Conservation (phyloP, 1,140 invertebrate genomes). For the Euglossa dilemma region DNA sequence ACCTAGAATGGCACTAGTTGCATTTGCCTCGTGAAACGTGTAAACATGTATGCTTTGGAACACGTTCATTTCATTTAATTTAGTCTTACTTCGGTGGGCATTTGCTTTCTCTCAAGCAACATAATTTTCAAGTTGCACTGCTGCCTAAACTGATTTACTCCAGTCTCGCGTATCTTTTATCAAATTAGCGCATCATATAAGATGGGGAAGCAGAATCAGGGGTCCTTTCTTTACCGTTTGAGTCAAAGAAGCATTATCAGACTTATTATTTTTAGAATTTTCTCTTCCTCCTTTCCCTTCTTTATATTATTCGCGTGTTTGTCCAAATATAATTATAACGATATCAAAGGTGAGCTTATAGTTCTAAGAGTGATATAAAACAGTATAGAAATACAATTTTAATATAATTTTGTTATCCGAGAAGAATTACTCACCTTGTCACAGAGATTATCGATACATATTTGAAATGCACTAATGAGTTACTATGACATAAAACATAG, state of each 20-base stretch:
- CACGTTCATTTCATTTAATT: background rate
- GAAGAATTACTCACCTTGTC: too few relatives aligned
- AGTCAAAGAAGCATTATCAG: background rate
- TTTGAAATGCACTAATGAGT: too few relatives aligned
- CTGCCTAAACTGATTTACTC: conserved; percentile 72
- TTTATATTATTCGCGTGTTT: background rate
- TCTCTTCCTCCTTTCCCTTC: background rate
- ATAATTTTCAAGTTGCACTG: conserved; percentile 66
- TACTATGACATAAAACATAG: too few relatives aligned
- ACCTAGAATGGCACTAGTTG: too few relatives aligned
- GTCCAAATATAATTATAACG: too few relatives aligned
- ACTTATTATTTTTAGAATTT: background rate
- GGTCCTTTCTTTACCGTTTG: conserved; percentile 25
- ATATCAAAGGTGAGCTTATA: too few relatives aligned
- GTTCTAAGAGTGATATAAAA: too few relatives aligned
- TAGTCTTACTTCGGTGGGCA: background rate
- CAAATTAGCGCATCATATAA: conserved; percentile 65
- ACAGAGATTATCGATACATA: too few relatives aligned
- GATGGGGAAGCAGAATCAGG: conserved; percentile 48
- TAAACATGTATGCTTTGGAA: background rate
- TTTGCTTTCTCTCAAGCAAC: conserved; percentile 53
- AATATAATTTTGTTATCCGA: too few relatives aligned
- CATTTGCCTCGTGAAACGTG: background rate
- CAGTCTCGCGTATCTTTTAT: conserved; percentile 52
- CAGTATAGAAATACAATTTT: too few relatives aligned